Evolutionary conservation across 1,140 invertebrate species (phyloP).

Genomic region (Atta cephalotes): DNA sequence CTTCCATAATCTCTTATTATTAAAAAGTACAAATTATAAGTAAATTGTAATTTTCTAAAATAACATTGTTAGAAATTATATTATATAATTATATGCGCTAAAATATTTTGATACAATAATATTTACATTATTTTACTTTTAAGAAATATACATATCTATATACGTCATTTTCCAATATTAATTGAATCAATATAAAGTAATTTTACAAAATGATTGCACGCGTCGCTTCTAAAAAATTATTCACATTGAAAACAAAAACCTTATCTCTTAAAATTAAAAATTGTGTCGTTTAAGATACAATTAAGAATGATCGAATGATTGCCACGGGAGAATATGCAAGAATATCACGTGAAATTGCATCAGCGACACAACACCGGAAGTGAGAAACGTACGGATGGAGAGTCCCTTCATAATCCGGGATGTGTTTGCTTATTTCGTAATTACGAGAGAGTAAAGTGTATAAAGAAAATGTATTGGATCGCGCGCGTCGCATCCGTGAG

Average conservation of each 20-base stretch:
- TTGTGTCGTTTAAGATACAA: neutral
- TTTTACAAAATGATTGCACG: neutral
- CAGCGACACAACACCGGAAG: conserved; percentile 8
- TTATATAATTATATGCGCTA: neutral
- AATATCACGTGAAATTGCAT: conserved; percentile 33
- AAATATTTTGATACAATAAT: neutral
- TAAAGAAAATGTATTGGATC: conserved; percentile 63
- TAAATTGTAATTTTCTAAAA: neutral
- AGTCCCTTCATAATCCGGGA: conserved; percentile 39
- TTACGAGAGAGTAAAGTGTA: conserved; percentile 61
- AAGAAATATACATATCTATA: neutral
- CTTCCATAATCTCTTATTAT: neutral
- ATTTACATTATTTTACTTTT: neutral
- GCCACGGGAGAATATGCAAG: neutral
- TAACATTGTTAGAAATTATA: neutral
- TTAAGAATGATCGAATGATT: conserved; percentile 32
- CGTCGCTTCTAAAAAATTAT: neutral
- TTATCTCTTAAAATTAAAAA: conserved; percentile 17
- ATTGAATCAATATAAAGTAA: neutral
- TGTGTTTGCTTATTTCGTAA: conserved; percentile 61
- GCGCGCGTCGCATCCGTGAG: conserved; percentile 51
- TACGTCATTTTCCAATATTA: neutral
- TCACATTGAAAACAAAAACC: neutral
- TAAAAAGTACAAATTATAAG: neutral
- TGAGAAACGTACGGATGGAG: conserved; percentile 9